Evolutionary conservation across 2,888 invertebrate species (phyloP).

Genomic region (Autographa pulchrina): DNA sequence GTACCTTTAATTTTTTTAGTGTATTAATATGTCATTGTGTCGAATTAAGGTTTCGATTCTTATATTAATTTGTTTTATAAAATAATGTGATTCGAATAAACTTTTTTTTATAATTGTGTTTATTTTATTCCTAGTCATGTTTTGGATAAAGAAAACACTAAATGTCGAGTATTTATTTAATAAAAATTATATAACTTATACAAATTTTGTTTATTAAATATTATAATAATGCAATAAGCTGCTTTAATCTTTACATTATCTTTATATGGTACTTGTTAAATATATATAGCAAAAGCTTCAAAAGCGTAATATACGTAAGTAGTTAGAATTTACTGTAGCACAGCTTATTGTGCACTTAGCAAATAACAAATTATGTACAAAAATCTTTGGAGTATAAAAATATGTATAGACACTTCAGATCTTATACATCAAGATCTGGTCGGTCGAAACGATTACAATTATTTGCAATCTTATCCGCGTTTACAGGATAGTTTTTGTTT

Average conservation of each 20-base stretch:
- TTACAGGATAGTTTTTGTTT: conserved; percentile 85
- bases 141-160: conserved; percentile 65
- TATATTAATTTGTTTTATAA: conserved; percentile 12
- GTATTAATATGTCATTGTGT: not conserved
- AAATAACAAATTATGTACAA: conserved; percentile 84
- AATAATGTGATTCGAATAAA: conserved; percentile 29
- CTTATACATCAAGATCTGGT: conserved; percentile 85
- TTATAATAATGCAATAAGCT: conserved; percentile 84
- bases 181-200: conserved; percentile 82
- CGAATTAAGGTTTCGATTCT: not conserved
- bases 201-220: conserved; percentile 75
- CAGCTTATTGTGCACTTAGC: conserved; percentile 73
- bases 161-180: conserved; percentile 78
- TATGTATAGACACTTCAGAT: conserved; percentile 87
- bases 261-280: conserved; percentile 75
- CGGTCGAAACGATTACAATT: conserved; percentile 88
- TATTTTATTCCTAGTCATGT: conserved; percentile 23
- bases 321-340: conserved; percentile 79
- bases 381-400: conserved; percentile 85
- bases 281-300: conserved; percentile 82
- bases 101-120: conserved; percentile 17
- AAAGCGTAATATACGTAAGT: conserved; percentile 74
- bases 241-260: conserved; percentile 77
- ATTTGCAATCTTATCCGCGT: conserved; percentile 84
- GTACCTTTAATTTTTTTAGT: conserved; percentile 24